These are phyloP conservation scores for Petaurus breviceps DNA, from an alignment of 2,113 vertebrate genomes.

Conservation along the genomic window DNA sequence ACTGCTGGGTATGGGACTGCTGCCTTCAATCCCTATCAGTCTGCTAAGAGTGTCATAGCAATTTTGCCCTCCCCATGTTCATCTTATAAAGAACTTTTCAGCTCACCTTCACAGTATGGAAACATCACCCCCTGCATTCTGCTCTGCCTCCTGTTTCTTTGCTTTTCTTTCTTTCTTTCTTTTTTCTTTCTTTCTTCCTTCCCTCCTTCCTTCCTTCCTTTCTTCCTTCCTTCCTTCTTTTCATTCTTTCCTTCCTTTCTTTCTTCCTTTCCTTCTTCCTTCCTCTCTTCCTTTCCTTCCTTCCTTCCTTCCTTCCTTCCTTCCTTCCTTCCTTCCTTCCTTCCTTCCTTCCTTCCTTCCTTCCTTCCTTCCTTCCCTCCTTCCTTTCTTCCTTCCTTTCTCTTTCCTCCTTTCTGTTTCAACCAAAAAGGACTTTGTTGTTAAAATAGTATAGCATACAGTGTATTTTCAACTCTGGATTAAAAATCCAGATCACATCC, in stretches of 20 bases:
- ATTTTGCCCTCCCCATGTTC: constrained; percentile 32
- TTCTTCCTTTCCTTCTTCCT: neutral
- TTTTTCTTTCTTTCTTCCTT: neutral
- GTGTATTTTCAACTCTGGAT: constrained; percentile 39
- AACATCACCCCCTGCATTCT: neutral
- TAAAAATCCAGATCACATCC: constrained; percentile 43
- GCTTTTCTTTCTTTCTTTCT: neutral
- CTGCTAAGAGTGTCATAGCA: neutral
- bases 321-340: neutral
- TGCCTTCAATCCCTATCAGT: constrained; percentile 48
- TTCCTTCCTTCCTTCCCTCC: neutral
- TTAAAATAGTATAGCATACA: constrained; percentile 4
- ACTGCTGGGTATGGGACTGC: constrained; percentile 56
- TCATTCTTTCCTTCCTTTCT: too few relatives aligned
- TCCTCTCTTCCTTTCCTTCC: neutral
- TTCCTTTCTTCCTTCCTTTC: neutral
- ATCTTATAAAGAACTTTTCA: constrained; percentile 32
- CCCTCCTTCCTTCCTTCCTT: neutral
- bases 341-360: neutral
- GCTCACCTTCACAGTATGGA: constrained; percentile 22
- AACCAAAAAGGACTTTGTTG: neutral
- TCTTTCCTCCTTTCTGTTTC: neutral
- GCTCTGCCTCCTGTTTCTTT: neutral
- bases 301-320: neutral
- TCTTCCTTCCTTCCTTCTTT: too few relatives aligned